These are phyloP conservation scores for Pteria penguin DNA, from an alignment of 2,888 invertebrate genomes.

Conservation along the genomic window DNA sequence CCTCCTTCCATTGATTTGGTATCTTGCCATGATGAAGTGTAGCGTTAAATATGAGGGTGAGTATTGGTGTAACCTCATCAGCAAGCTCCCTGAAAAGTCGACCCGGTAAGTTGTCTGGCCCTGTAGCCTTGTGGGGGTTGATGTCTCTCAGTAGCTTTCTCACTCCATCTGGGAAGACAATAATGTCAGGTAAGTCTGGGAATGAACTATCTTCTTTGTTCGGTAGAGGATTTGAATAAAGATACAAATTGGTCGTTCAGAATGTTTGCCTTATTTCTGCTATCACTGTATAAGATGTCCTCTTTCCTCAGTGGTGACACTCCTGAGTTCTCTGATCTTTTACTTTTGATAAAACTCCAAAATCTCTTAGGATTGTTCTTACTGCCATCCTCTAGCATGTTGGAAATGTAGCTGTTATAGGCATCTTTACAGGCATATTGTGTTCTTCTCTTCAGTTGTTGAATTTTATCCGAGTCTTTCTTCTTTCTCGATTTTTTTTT, in stretches of 20 bases:
- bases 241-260: slow-evolving; percentile 34
- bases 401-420: background rate
- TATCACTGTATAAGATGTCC: background rate
- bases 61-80: slow-evolving; percentile 28
- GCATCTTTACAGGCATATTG: background rate
- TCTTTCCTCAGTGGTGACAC: background rate
- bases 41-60: slow-evolving; percentile 13
- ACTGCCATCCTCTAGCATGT: background rate
- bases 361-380: slow-evolving; percentile 5
- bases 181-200: background rate
- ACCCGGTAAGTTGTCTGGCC: slow-evolving; percentile 29
- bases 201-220: slow-evolving; percentile 9
- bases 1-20: slow-evolving; percentile 24
- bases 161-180: slow-evolving; percentile 18
- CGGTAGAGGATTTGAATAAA: slow-evolving; percentile 15
- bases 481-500: background rate
- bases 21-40: slow-evolving; percentile 12
- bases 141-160: slow-evolving; percentile 1
- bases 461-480: background rate
- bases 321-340: background rate
- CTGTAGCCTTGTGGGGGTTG: slow-evolving; percentile 25
- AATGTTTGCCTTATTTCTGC: slow-evolving; percentile 23
- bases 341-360: slow-evolving; percentile 19
- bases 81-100: slow-evolving; percentile 13
- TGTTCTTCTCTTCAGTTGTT: background rate